A percentile compares a stretch with the other conserved stretches of the same genome.
These are phyloP conservation scores for Zaprionus bogoriensis DNA, from an alignment of 2,888 invertebrate species.

Conservation along the genomic window DNA sequence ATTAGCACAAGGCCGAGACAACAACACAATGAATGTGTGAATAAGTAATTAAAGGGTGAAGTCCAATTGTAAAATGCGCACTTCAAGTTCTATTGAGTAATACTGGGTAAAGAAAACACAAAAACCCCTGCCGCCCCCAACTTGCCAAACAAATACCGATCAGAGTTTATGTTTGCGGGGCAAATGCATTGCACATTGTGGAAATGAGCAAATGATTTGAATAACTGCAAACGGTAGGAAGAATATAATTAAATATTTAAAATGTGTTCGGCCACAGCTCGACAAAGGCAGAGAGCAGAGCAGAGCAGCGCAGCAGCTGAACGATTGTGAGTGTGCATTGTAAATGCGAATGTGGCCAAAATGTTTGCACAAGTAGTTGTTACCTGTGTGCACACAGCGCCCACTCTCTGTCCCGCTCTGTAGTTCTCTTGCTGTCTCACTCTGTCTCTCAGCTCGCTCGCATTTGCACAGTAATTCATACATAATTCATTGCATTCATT, in stretches of 20 bases:
- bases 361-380: constrained; percentile 49
- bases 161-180: constrained; percentile 25
- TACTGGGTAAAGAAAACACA: constrained; percentile 38
- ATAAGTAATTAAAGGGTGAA: constrained; percentile 38
- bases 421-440: not conserved
- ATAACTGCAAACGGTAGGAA: constrained; percentile 38
- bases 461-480: constrained; percentile 72
- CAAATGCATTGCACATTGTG: constrained; percentile 50
- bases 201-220: constrained; percentile 63
- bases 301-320: not conserved
- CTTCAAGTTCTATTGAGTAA: constrained; percentile 13
- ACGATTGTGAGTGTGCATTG: constrained; percentile 4
- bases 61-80: constrained; percentile 33
- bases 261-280: constrained; percentile 26
- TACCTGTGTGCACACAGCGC: constrained; percentile 41
- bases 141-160: constrained; percentile 49
- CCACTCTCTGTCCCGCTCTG: constrained; percentile 6
- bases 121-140: constrained; percentile 35
- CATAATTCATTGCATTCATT: constrained; percentile 77
- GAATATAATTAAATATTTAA: constrained; percentile 62
- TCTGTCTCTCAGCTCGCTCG: constrained; percentile 33
- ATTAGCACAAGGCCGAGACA: constrained; percentile 21
- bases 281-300: constrained; percentile 21
- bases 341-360: constrained; percentile 38
- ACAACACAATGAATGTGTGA: constrained; percentile 2